These are phyloP conservation scores for Baryphthengus martii DNA, from an alignment of 2,113 vertebrate genomes.

Conservation along the genomic window DNA sequence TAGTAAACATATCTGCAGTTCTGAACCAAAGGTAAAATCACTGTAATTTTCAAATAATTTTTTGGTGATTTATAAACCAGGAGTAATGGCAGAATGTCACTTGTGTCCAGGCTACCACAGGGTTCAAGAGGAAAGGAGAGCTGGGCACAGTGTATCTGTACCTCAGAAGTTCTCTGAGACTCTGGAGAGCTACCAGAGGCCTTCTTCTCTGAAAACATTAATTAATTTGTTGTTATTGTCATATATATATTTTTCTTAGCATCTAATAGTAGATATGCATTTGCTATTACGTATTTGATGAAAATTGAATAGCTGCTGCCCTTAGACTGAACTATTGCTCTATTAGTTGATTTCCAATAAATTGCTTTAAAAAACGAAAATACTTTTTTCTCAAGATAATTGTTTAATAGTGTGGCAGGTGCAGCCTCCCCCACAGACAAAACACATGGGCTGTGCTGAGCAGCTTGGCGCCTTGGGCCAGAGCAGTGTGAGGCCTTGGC, in stretches of 20 bases:
- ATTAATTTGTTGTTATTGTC: not conserved
- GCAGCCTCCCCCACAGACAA: too few species aligned
- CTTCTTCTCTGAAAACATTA: not conserved
- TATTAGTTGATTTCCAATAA: not conserved
- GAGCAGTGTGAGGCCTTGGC: too few species aligned
- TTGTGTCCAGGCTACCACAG: not conserved
- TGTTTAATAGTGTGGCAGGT: too few species aligned
- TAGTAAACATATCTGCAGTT: not conserved
- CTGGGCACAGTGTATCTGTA: not conserved
- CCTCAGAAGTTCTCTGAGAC: not conserved
- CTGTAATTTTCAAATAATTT: not conserved
- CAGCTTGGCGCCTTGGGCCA: too few species aligned
- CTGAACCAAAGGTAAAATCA: not conserved
- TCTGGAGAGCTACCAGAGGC: fast-evolving
- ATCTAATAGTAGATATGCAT: not conserved
- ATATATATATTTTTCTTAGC: not conserved
- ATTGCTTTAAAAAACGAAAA: not conserved
- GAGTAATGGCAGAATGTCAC: not conserved
- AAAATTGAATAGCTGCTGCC: not conserved
- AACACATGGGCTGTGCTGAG: too few species aligned
- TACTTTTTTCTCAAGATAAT: not conserved
- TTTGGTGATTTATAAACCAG: not conserved
- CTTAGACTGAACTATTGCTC: not conserved
- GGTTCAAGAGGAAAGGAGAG: not conserved
- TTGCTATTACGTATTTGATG: not conserved